Evolutionary conservation across 2,888 invertebrate genomes (phyloP), one percentile per base, ranked within the genome.

Genomic region (Myopa tessellatipennis): DNA sequence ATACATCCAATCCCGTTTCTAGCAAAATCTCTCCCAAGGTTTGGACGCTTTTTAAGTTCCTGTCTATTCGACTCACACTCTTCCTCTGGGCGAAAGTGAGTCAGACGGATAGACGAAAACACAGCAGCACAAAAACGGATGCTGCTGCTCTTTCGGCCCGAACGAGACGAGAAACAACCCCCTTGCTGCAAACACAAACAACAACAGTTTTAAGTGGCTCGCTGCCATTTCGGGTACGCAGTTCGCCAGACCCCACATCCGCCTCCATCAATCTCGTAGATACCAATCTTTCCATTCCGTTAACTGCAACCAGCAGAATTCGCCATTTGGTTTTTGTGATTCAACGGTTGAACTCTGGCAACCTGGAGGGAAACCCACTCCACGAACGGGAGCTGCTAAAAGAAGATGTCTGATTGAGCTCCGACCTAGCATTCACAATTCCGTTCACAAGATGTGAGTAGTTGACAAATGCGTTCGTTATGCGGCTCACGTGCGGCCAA

Each of bases 151-250:
- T 26, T 26, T 26, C 26, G 26, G 45, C 45, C 45, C 7, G 10
- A 45, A 10, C 7, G 10, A 45, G 45, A 8, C 45, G 45, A 45
- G 10, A 78, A 76, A 80, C 81, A 74, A 67, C 34, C 7, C 16
- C 34, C 16, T 10, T 8, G 26, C 12, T 45, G 78, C 52, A 34
- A 45, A 52, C 73, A 74, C 60, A 83, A 83, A 83, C 80, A 78
- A 74, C 79, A 80, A 81, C 82, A 85, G 84, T 85, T 68, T 68
- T 68, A 74, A 69, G 68, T 75, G 75, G 68, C 69, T 58, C 75
- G 18, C 68, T 34, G 45, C 69, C 60, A 68, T 69, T 55, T 58
- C 75, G 16, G 55, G 40, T 18, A 76, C 16, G 14, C 71, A 40
- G 63, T 58, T 8, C 67, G 38, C 61, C n/a, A 26, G 26, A 60